Evolutionary conservation across 2,797 vertebrate genomes (phyloP), one percentile per base, ranked within the genome.

Genomic region (Tachyglossus aculeatus): DNA sequence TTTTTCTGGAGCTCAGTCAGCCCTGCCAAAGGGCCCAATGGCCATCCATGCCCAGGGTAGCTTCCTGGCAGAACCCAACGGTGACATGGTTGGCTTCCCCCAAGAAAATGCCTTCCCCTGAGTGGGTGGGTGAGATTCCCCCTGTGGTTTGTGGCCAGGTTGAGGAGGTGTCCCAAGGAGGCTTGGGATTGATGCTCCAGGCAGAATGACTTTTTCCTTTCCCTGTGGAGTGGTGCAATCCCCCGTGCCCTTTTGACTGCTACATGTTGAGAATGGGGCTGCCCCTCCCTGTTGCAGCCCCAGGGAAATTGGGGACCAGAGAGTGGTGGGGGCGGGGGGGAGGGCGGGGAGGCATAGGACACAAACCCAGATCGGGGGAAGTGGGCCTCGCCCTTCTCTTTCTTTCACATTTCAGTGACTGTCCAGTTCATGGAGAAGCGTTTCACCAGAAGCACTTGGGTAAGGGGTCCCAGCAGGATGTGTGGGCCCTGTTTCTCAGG

Each of bases 401-500:
- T 63, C 57, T 41, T 57, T 48, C 33, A 48, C 65, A 43, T 44
- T 58, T 54, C 33, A 74, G 43, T 32, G 36, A 22, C 0, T 44
- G 32, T 59, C 38, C 47, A 9, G 21, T 2, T 16, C 21, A 27
- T 25, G 31, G 16, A 16, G 29, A 55, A 41, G 51, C 16, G n/a
- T 44, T 60, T 32, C 34, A 39, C 19, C 22, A 14, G 2, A 43
- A 61, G 67, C 41, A 66, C 53, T 67, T 64, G 36, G 53, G 22
- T 59, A 57, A 85, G 66, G 71, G 45, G 36, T n/a, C n/a, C 55
- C 63, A 55, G 67, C 27, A 66, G 67, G 60, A 80, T 40, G 15
- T 1, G 9, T 65, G 76, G 78, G 72, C 52, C 41, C 33, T 76
- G 59, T 74, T 77, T 77, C 83, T 83, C 74, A 76, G 71, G 82